Base-by-base conservation (phyloP, 1,140 invertebrate species). In the Drosophila micromelanica region DNA sequence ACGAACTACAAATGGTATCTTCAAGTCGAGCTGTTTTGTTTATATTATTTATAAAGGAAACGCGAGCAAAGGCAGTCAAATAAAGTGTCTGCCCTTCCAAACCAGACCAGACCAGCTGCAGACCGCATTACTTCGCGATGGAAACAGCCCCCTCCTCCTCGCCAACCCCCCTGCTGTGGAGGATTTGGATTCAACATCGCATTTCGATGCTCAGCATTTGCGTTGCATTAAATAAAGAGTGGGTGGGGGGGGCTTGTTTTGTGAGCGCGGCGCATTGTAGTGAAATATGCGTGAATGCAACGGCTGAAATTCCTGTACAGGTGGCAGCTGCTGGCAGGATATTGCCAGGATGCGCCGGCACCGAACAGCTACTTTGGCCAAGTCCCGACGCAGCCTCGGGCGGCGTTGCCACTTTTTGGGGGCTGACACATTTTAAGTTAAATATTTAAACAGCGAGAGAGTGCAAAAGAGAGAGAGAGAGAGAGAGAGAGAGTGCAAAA, bases 391-490 rank as follows among this genome's bases (percentile, higher is more conserved):
- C 1, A 23, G 15, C 42, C 49, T 38, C 56, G 40, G 35, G 64
- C 23, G 9, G 11, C 46, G 46, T 12, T 43, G 55, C 35, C 57
- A 52, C 23, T 49, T 46, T 65, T 65, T 65, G 32, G 42, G 38
- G 12, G 42, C 35, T n/a, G 64, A 60, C 55, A 52, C 56, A 74
- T 70, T 62, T 59, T 11, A 65, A 75, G 69, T 60, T 68, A 75
- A 75, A 65, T 75, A 72, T 72, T 71, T 60, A 72, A 71, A 11
- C 0, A 12, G 9, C 0, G 15, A 32, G 13, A 12, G 32, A 9
- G 45, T 35, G 8, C 0, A 0, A 23, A 23, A 23, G 2, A n/a
- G 43, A 12, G 20, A 12, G 8, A 32, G 27, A 3, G 17, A 12
- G n/a, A 2, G 4, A 11, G 12, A 45, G 43, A 12, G 56, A 2